A percentile compares a stretch with the other conserved stretches of the same genome.
Evolutionary conservation across 92 coral and sea anemone genomes (phyloP).

Genomic region (Palythoa grandis): DNA sequence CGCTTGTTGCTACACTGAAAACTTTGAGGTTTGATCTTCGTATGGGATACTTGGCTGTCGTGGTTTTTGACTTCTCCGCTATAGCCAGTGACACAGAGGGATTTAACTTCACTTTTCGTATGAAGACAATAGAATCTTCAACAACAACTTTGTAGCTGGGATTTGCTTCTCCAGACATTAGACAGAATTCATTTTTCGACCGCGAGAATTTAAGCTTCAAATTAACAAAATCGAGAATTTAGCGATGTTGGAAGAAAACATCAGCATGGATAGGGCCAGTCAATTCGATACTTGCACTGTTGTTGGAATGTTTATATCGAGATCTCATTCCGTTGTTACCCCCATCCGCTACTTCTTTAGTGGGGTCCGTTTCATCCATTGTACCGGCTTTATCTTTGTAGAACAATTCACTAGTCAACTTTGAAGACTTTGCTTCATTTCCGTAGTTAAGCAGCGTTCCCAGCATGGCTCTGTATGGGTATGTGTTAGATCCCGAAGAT

Average conservation of each 20-base stretch:
- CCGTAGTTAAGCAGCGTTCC: conserved; percentile 19
- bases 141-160: conserved; percentile 60
- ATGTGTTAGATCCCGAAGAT: no score
- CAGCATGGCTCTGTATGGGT: no score
- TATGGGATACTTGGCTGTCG: conserved; percentile 75
- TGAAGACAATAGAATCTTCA: conserved; percentile 66
- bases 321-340: conserved; percentile 62
- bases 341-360: conserved; percentile 45
- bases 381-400: neutral
- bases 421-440: neutral
- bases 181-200: conserved; percentile 64
- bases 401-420: conserved; percentile 3
- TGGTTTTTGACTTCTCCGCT: conserved; percentile 52
- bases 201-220: conserved; percentile 62
- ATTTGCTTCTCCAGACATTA: conserved; percentile 53
- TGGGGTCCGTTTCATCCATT: neutral
- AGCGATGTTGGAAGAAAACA: conserved; percentile 51
- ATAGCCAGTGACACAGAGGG: conserved; percentile 61
- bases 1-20: conserved; percentile 54
- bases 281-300: conserved; percentile 52
- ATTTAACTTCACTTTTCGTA: conserved; percentile 64
- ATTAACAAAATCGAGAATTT: conserved; percentile 51
- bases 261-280: conserved; percentile 53
- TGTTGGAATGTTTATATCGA: conserved; percentile 42
- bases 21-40: conserved; percentile 61